These are phyloP conservation scores for Caenorhabditis virilis DNA, from an alignment of 2,888 invertebrate species.

Conservation along the genomic window DNA sequence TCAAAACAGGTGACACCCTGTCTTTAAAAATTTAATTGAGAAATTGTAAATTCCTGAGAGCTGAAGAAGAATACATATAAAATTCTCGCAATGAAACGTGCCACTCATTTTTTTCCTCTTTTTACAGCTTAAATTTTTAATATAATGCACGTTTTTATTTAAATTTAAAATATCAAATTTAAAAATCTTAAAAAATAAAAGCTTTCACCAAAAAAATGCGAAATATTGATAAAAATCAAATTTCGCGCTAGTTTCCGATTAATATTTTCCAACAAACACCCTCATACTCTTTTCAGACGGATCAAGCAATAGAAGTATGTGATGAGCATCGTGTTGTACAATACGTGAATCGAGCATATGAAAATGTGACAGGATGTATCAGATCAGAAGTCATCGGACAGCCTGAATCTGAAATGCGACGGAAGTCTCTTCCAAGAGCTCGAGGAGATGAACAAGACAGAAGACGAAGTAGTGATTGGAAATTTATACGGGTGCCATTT, in stretches of 20 bases:
- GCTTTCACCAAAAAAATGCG: background rate
- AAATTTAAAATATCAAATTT: too few species aligned
- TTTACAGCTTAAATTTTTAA: too few species aligned
- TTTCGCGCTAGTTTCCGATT: background rate
- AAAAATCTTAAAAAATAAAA: too few species aligned
- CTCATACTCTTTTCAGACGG: constrained; percentile 51
- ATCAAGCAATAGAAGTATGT: constrained; percentile 67
- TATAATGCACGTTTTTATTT: too few species aligned
- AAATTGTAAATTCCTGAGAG: too few species aligned
- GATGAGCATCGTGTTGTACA: constrained; percentile 68
- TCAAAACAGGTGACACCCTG: too few species aligned
- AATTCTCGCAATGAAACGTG: too few species aligned
- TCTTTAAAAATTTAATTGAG: too few species aligned
- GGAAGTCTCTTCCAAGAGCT: constrained; percentile 50
- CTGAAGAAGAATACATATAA: too few species aligned
- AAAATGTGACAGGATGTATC: constrained; percentile 70
- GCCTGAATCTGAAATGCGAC: constrained; percentile 49
- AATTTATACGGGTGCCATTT: constrained; percentile 64
- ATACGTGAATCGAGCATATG: constrained; percentile 72
- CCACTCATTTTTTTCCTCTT: too few species aligned
- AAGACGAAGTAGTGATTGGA: constrained; percentile 65
- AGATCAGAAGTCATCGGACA: constrained; percentile 68
- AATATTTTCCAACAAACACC: background rate
- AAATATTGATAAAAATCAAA: background rate
- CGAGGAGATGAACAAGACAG: constrained; percentile 46